Percentiles rank a stretch among this genome's conserved stretches.
phyloP scores from a whole-genome alignment of 2,113 vertebrate genomes.

The Symphodus melops region DNA sequence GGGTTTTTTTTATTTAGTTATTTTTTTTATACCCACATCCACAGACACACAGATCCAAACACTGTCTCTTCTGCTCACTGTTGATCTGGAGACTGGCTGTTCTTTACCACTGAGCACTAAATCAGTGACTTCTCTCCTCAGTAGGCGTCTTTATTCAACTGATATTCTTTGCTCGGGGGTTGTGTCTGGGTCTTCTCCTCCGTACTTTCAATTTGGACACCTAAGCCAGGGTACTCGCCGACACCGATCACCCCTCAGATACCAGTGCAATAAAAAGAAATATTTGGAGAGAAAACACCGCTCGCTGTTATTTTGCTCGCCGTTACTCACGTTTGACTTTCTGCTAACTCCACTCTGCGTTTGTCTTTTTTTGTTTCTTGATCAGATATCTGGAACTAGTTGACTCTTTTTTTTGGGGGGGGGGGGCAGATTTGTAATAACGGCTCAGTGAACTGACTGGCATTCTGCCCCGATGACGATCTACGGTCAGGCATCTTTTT shows the following conservation, averaged over 20 bases:
- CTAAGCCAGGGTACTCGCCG: background rate
- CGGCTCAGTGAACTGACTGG: too few species aligned
- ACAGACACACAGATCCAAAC: constrained; percentile 42
- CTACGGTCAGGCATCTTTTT: too few species aligned
- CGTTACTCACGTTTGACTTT: too few species aligned
- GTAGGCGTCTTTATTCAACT: constrained; percentile 23
- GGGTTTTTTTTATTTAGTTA: constrained; percentile 44
- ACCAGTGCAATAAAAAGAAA: background rate
- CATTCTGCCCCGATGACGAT: too few species aligned
- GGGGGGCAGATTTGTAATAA: too few species aligned
- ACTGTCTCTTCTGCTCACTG: constrained; percentile 37
- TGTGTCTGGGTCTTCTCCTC: constrained; percentile 13
- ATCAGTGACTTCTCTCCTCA: constrained; percentile 41
- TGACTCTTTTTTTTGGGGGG: too few species aligned
- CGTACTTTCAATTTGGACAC: background rate
- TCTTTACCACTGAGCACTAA: constrained; percentile 56
- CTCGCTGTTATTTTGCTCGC: too few species aligned
- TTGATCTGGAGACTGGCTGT: constrained; percentile 43
- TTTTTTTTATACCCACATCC: too few species aligned
- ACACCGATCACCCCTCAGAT: background rate
- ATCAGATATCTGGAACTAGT: too few species aligned
- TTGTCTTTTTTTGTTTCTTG: too few species aligned
- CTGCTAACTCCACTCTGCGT: too few species aligned
- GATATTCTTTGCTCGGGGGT: constrained; percentile 23
- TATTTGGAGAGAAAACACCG: too few species aligned